Percentiles rank a stretch among this genome's conserved stretches.
Conservation (phyloP, 2,888 invertebrate species). For the Escarpia spicata region DNA sequence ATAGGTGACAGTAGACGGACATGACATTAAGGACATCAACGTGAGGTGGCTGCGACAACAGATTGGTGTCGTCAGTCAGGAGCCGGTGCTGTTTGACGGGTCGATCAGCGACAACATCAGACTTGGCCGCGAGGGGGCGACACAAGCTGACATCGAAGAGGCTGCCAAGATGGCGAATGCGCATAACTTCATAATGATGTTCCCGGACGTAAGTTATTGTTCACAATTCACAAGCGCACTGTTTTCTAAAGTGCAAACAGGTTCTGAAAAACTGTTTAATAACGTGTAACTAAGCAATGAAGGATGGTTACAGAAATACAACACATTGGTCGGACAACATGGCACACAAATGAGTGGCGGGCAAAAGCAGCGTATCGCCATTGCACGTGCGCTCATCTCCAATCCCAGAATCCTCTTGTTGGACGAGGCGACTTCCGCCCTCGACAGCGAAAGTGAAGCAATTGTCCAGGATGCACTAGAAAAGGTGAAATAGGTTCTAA, state of each 20-base stretch:
- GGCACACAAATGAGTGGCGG: constrained; percentile 50
- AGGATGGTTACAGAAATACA: constrained; percentile 58
- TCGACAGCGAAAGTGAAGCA: constrained; percentile 68
- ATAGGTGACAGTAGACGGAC: constrained; percentile 62
- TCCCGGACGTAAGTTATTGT: constrained; percentile 66
- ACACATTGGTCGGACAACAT: constrained; percentile 66
- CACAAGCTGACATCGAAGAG: constrained; percentile 53
- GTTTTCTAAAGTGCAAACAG: too few species aligned
- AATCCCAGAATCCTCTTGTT: constrained; percentile 75
- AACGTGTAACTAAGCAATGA: too few species aligned
- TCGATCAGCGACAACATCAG: constrained; percentile 66
- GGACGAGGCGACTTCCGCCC: constrained; percentile 63
- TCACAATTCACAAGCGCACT: too few species aligned
- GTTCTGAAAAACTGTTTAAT: too few species aligned
- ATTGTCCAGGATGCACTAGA: constrained; percentile 85
- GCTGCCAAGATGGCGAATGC: constrained; percentile 63
- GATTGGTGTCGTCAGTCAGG: constrained; percentile 57
- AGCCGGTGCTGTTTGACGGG: constrained; percentile 71
- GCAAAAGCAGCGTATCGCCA: constrained; percentile 49
- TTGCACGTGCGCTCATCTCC: constrained; percentile 69
- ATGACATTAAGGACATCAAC: constrained; percentile 43
- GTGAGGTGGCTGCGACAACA: constrained; percentile 45
- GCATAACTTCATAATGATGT: constrained; percentile 59
- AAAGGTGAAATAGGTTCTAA: constrained; percentile 54
- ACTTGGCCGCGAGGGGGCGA: constrained; percentile 45